Percentiles rank a stretch among this genome's conserved stretches.
phyloP scores from a whole-genome alignment of 1,140 invertebrate genomes.

The Eurosta solidaginis region DNA sequence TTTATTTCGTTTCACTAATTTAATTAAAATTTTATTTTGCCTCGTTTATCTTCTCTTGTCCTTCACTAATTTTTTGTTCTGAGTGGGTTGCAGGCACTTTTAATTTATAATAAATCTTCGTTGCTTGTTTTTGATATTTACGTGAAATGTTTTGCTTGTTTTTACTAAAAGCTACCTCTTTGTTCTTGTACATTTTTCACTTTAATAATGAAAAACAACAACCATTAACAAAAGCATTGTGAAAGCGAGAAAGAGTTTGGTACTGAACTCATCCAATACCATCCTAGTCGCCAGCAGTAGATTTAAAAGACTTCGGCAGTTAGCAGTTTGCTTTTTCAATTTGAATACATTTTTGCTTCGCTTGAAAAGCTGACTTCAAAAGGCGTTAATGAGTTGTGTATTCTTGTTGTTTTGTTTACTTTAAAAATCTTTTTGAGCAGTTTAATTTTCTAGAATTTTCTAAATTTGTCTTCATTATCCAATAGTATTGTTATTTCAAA shows the following conservation, averaged over 20 bases:
- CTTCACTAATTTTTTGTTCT: not conserved
- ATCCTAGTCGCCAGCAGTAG: no score
- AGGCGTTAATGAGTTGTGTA: constrained; percentile 13
- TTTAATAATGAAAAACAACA: not conserved
- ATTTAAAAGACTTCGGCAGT: no score
- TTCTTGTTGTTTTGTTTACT: not conserved
- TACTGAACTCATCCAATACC: no score
- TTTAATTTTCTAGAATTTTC: not conserved
- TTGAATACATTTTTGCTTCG: not conserved
- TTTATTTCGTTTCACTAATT: constrained; percentile 24
- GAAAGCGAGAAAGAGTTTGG: no score
- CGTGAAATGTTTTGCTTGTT: not conserved
- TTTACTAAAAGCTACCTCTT: not conserved
- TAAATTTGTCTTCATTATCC: no score
- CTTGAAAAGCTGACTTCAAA: not conserved
- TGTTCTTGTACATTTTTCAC: not conserved
- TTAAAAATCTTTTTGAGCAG: not conserved
- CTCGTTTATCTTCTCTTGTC: constrained; percentile 3
- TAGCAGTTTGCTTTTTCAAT: not conserved
- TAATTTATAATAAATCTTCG: not conserved
- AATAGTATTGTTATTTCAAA: no score
- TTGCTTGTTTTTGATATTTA: not conserved
- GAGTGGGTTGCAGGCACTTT: not conserved
- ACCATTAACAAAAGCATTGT: not conserved
- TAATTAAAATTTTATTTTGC: constrained; percentile 14